Conservation (phyloP, 2,113 vertebrate genomes). For the Anhinga rufa region DNA sequence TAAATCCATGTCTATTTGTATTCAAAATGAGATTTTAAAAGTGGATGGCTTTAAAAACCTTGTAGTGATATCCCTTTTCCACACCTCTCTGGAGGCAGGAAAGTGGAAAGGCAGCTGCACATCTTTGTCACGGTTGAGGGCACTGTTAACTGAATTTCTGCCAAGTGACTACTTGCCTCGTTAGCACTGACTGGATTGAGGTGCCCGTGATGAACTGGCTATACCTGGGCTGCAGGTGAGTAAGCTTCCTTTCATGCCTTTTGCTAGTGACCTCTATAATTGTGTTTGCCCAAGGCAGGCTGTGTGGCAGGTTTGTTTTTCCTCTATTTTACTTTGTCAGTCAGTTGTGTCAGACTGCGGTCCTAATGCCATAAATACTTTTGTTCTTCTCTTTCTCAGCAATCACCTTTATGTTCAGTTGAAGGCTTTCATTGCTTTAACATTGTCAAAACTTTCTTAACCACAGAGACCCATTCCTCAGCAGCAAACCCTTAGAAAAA, state of each 20-base stretch:
- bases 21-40: background rate
- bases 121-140: background rate
- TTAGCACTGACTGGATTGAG: background rate
- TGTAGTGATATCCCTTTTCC: background rate
- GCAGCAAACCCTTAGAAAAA: background rate
- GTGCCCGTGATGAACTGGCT: background rate
- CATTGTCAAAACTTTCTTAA: background rate
- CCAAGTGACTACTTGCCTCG: background rate
- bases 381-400: background rate
- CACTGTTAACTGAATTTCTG: background rate
- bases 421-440: background rate
- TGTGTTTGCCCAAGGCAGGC: background rate
- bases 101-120: background rate
- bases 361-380: background rate
- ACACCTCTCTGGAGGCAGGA: background rate
- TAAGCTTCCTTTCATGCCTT: background rate
- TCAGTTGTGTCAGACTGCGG: background rate
- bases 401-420: background rate
- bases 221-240: background rate
- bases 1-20: background rate
- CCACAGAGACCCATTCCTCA: background rate
- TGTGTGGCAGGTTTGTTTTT: background rate
- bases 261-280: background rate
- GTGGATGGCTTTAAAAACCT: background rate
- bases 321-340: background rate